Evolutionary conservation across 2,113 vertebrate species (phyloP), one percentile per base, ranked within the genome.

Genomic region (Panthera uncia): DNA sequence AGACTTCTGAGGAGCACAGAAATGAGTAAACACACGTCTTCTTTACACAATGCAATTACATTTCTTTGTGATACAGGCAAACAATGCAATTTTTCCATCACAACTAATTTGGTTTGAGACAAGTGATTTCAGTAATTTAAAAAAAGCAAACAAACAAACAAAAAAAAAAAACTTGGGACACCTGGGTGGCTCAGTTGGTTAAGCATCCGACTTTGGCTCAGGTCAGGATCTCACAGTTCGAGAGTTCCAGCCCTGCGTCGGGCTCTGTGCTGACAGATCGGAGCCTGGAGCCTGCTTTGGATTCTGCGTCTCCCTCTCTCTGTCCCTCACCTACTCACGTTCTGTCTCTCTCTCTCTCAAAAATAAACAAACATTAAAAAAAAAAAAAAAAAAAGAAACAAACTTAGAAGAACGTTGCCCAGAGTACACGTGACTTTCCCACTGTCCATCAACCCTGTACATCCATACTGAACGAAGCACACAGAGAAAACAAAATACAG

Each of bases 391-490:
- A 74, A 8, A 1, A 9, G 7, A 25, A 63, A 12, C n/a, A 25
- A 63, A 12, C n/a, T 41, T 8, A 10, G 29, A 31, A 31, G 29
- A 68, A 76, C 31, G 18, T 9, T 15, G 21, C 16, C 4, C 29
- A 16, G 33, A 8, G 15, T 15, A 8, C 12, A 15, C 0, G 8
- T 10, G 61, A 48, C 36, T 33, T 89, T 1, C 16, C 16, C 18
- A 10, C 1, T 0, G 41, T 31, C n/a, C 31, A 8, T 8, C 13
- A 45, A 57, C 13, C 33, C 15, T 9, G 33, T 29, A 13, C 27
- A 14, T 3, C 19, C 1, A 0, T 1, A n/a, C 0, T 1, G 6
- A 31, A 29, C 0, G 48, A 27, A 27, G 66, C 5, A 1, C 23
- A 14, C 0, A 13, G 48, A n/a, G 38, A 29, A 29, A 48, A 48